Base-by-base conservation (phyloP, 2,888 invertebrate species). In the Willowsia nigromaculata region DNA sequence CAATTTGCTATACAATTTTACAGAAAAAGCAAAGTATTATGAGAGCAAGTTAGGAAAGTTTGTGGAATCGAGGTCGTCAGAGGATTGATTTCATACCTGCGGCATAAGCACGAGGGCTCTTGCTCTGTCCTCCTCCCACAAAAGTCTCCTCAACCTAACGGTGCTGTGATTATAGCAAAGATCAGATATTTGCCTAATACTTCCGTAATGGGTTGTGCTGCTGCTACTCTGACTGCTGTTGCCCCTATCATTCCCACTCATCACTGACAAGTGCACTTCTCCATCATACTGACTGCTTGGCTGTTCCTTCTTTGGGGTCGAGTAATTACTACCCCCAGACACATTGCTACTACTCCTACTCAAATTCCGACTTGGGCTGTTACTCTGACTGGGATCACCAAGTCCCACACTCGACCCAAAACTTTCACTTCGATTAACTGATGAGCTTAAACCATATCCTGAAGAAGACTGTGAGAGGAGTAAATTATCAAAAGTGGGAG, bases 131-230 rank as follows among this genome's bases (percentile, higher is more conserved):
- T 94, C 94, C 90, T 94, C 94, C 94, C 95, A 95, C 0, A 96
- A 93, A 18, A 96, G 94, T 93, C 96, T 96, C 93, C 96, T 96
- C 7, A 96, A 94, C 93, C 95, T 95, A 43, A 93, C 93, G 22
- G 91, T 91, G 27, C 74, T 86, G 80, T 92, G 91, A 91, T 93
- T 93, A 85, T 88, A 91, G 90, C 93, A 93, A 68, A 93, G 92
- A 18, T 92, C 92, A n/a, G 93, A 93, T 9, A 91, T 89, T 74
- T 91, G 90, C 9, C 86, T 40, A 81, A 82, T 85, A 78, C 87
- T 90, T 22, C 81, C 85, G 56, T 33, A 74, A 83, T 71, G 84
- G 11, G 68, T n/a, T 15, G 59, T 71, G 22, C 71, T 71, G 33
- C 71, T 86, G 25, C 83, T 68, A 71, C 85, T 89, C 56, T 74